Conservation (phyloP, 2,888 invertebrate species). For the Clunio marinus region DNA sequence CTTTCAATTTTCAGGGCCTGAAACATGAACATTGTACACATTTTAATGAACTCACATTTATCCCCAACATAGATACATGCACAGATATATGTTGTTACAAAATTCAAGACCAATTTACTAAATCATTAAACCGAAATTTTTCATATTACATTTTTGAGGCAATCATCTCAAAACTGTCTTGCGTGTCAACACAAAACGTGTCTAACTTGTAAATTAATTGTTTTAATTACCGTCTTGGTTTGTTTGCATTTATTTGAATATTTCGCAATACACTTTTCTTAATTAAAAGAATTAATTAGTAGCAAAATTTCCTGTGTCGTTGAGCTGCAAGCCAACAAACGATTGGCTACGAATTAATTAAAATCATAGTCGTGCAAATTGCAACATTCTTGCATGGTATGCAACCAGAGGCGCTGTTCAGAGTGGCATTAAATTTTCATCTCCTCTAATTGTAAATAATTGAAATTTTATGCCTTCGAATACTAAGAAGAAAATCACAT, state of each 20-base stretch:
- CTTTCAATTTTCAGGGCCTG: no score
- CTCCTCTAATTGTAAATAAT: constrained; percentile 10
- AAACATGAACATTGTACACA: no score
- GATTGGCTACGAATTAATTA: constrained; percentile 3
- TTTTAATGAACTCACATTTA: no score
- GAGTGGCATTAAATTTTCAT: constrained; percentile 12
- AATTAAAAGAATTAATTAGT: background rate
- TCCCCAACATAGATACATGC: no score
- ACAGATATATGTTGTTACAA: no score
- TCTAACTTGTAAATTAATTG: background rate
- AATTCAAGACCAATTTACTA: no score
- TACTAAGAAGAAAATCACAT: background rate
- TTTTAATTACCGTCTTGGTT: background rate
- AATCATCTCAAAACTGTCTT: background rate
- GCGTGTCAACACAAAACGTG: background rate
- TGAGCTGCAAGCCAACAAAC: no score
- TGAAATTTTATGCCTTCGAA: background rate
- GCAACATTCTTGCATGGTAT: background rate
- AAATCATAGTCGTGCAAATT: background rate
- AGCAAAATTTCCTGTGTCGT: no score
- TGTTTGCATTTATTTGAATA: background rate
- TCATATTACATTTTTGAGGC: no score
- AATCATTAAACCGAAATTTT: no score
- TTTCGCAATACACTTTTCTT: background rate
- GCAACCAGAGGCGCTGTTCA: background rate